phyloP scores from a whole-genome alignment of 2,888 invertebrate species.

The Tenthredo distinguenda region DNA sequence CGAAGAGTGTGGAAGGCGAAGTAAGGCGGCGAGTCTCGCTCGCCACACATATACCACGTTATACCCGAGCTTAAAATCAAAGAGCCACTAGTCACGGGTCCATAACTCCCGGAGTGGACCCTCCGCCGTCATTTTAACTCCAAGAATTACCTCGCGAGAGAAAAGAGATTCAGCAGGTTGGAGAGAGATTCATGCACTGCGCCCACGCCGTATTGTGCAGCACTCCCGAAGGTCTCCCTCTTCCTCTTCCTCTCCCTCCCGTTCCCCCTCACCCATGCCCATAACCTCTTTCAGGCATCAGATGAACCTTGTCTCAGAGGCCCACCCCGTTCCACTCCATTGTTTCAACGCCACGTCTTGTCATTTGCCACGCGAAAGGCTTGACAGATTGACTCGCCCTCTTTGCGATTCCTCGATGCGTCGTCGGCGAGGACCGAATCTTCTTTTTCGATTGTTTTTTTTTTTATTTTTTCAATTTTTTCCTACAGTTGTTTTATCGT shows the following conservation, averaged over 20 bases:
- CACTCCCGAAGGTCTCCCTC: slow-evolving; percentile 56
- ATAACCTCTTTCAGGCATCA: slow-evolving; percentile 21
- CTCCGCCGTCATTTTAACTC: slow-evolving; percentile 9
- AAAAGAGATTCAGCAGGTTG: slow-evolving; percentile 71
- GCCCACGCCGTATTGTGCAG: slow-evolving; percentile 67
- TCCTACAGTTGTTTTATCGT: not conserved
- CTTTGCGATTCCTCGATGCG: slow-evolving; percentile 24
- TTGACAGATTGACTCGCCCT: slow-evolving; percentile 59
- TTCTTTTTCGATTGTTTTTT: slow-evolving; percentile 43
- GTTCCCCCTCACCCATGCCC: not conserved
- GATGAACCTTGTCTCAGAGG: slow-evolving; percentile 25
- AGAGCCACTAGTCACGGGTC: slow-evolving; percentile 42
- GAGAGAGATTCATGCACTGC: slow-evolving; percentile 60
- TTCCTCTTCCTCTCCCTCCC: slow-evolving; percentile 16
- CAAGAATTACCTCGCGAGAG: slow-evolving; percentile 54
- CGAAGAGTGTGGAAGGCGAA: slow-evolving; percentile 1
- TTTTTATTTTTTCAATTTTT: not conserved
- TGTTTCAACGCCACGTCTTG: slow-evolving; percentile 64
- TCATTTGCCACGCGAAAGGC: slow-evolving; percentile 60
- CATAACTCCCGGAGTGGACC: slow-evolving; percentile 3
- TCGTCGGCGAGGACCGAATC: not conserved
- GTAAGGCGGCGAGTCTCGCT: not conserved
- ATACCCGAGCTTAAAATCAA: slow-evolving; percentile 28
- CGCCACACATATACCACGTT: not conserved
- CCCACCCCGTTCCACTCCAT: slow-evolving; percentile 57